Base-by-base conservation (phyloP, 2,797 vertebrate species). In the Sus cebifrons region DNA sequence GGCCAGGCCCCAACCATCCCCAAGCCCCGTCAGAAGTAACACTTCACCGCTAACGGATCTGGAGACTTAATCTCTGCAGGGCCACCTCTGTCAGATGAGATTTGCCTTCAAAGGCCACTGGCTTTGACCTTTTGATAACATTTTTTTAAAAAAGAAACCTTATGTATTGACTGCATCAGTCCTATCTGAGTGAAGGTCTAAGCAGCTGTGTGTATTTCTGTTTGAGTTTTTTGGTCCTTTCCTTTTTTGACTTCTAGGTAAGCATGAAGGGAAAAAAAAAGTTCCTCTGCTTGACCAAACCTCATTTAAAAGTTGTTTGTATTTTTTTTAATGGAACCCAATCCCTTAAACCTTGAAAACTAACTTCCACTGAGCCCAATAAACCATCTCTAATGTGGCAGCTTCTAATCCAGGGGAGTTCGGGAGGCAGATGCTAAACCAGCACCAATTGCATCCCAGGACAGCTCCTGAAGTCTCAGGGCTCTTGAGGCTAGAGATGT, bases 41-140 rank as follows among this genome's bases (percentile, higher is more conserved):
- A 89, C 71, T 92, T 90, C 65, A 78, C 75, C 84, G 70, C 93
- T 89, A 83, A 95, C 16, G 23, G 86, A 73, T 60, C 44, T 65
- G 65, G 81, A 79, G 87, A 89, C 65, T 71, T 86, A 86, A 74
- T 70, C 52, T 93, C 82, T 67, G 88, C 60, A 89, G 54, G 32
- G 68, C 96, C 4, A 32, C 88, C 67, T 27, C 12, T 87, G 71
- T 82, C 60, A 78, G 68, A 88, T 94, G 96, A 95, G 96, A 95
- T 94, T 97, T 96, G 77, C 86, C 91, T 98, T 96, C 96, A 97
- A 97, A 97, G 96, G 93, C 96, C 93, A 96, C 89, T 93, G 87
- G 77, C 68, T 96, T 83, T 97, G 97, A 96, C 93, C 94, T 97
- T 98, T 97, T 21, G 92, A 94, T 97, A 97, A 96, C 92, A 96